phyloP scores from a whole-genome alignment of 2,888 invertebrate species.

The Drosophila conformis region DNA sequence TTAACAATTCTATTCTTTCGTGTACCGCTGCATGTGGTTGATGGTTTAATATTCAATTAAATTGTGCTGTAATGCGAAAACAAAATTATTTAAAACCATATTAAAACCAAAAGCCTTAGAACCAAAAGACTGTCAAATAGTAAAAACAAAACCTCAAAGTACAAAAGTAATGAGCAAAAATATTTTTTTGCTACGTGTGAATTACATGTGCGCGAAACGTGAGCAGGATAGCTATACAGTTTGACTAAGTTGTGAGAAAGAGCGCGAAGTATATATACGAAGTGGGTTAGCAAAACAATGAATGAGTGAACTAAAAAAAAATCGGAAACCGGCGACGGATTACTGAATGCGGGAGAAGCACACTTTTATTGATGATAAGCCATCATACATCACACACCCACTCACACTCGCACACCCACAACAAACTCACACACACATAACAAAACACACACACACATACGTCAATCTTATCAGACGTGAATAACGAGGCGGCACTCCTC shows the following conservation, averaged over 20 bases:
- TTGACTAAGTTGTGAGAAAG: conserved; percentile 25
- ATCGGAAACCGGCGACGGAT: conserved; percentile 67
- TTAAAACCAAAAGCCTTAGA: neutral
- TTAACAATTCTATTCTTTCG: conserved; percentile 20
- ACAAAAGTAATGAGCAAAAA: conserved; percentile 8
- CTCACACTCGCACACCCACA: conserved; percentile 5
- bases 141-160: neutral
- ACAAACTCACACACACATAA: conserved; percentile 5
- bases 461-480: conserved; percentile 39
- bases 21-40: conserved; percentile 20
- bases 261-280: conserved; percentile 49
- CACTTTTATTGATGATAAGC: conserved; percentile 55
- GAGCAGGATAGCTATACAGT: conserved; percentile 27
- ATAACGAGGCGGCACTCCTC: conserved; percentile 46
- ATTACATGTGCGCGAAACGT: conserved; percentile 42
- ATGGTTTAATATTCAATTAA: conserved; percentile 16
- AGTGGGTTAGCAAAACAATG: conserved; percentile 71
- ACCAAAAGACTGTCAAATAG: neutral
- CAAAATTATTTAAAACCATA: conserved; percentile 1
- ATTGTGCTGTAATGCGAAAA: conserved; percentile 1
- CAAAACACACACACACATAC: neutral
- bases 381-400: conserved; percentile 22
- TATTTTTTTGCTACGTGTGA: conserved; percentile 19
- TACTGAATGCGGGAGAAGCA: conserved; percentile 15
- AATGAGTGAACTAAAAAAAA: conserved; percentile 45